phyloP scores from a whole-genome alignment of 2,888 invertebrate species.

The Cylloceria caligata region DNA sequence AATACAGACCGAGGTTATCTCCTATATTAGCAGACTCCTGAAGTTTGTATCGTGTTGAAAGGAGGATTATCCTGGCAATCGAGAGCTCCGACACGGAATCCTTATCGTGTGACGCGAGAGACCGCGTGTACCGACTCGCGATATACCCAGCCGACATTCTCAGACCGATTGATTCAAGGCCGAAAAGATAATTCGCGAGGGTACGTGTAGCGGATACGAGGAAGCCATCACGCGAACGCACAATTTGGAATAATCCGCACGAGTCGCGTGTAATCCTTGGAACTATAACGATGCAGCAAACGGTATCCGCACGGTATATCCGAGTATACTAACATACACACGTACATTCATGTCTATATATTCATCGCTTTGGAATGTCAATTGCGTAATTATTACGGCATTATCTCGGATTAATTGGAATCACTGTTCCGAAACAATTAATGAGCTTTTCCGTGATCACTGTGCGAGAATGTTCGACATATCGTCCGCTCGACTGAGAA shows the following conservation, averaged over 20 bases:
- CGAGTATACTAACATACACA: not conserved
- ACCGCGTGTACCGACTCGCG: conserved; percentile 16
- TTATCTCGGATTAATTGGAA: not conserved
- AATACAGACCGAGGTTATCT: conserved; percentile 24
- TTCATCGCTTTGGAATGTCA: not conserved
- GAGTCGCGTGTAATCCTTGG: conserved; percentile 32
- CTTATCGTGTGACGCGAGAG: conserved; percentile 53
- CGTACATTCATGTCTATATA: not conserved
- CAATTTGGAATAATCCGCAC: conserved; percentile 22
- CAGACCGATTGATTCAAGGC: conserved; percentile 43
- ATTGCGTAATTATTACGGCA: not conserved
- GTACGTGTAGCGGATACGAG: not conserved
- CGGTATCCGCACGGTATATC: not conserved
- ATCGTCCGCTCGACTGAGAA: not conserved
- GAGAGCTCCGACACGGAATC: conserved; percentile 51
- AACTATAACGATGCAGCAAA: conserved; percentile 26
- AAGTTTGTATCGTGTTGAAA: conserved; percentile 54
- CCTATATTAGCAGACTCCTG: conserved; percentile 36
- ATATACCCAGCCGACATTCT: conserved; percentile 35
- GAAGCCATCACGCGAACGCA: conserved; percentile 32
- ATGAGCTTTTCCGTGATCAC: not conserved
- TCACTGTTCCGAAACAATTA: conserved; percentile 15
- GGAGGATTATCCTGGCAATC: conserved; percentile 53
- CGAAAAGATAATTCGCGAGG: conserved; percentile 53
- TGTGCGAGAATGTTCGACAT: not conserved